Conservation (phyloP, 64 coral and sea anemone genomes). For the Pachyseris speciosa region DNA sequence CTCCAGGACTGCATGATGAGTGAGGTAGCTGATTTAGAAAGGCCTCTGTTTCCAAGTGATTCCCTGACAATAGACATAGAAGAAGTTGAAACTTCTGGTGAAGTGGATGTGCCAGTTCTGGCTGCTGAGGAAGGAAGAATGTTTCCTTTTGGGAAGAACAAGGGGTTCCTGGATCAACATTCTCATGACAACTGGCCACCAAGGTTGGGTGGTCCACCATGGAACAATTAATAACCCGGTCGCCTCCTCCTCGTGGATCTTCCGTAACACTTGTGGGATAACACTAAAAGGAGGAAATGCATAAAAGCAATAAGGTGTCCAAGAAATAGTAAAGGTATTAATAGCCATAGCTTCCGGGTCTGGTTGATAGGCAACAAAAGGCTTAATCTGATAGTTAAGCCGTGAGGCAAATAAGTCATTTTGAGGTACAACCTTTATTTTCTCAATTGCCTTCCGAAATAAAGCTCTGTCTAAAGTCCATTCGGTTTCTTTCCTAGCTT, state of each 20-base stretch:
- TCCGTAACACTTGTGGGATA: conserved; percentile 24
- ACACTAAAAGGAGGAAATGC: conserved; percentile 1
- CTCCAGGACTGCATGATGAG: conserved; percentile 41
- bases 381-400: conserved; percentile 26
- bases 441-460: background rate
- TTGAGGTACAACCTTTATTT: conserved; percentile 16
- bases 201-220: conserved; percentile 47
- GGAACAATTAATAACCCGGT: conserved; percentile 25
- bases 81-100: conserved; percentile 24
- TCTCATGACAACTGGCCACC: conserved; percentile 55
- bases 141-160: background rate
- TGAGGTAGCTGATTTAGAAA: background rate
- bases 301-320: background rate
- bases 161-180: background rate
- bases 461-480: conserved; percentile 14
- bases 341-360: conserved; percentile 42
- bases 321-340: conserved; percentile 6
- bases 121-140: background rate
- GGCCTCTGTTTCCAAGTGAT: background rate
- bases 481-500: conserved; percentile 33
- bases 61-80: conserved; percentile 44
- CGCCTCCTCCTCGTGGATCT: conserved; percentile 30
- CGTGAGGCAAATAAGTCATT: conserved; percentile 58
- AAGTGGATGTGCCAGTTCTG: background rate
- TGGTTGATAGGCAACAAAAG: conserved; percentile 38